Base-by-base conservation (phyloP, 1,140 invertebrate genomes). In the Brachionus calyciflorus region DNA sequence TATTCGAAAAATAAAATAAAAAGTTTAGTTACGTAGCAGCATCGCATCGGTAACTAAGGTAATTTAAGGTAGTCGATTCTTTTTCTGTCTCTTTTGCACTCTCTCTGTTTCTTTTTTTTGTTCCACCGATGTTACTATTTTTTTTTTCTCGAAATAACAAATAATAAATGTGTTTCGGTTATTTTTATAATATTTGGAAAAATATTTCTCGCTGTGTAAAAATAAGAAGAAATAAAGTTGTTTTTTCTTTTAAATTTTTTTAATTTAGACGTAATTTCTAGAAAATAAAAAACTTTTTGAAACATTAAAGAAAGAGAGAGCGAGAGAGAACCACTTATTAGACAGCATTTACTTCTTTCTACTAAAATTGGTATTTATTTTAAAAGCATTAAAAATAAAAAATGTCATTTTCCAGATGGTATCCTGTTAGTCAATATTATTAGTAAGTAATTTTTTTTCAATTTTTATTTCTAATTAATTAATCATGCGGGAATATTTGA, bases 401-500 rank as follows among this genome's bases (percentile, higher is more conserved):
- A 41, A 76, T 76, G 73, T 55, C 73, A 9, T 76, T 76, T 48
- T 55, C 73, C 17, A 24, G 73, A 55, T 57, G 33, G 49, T 57
- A 57, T 48, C 73, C 73, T 40, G 51, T 76, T 41, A 48, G 41
- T n/a, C 12, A n/a, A 26, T 55, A 57, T 76, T 30, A 48, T 19
- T 76, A 76, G 73, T 76, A 55, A 76, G 73, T 55, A n/a, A n/a
- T n/a, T n/a, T n/a, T n/a, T n/a, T n/a, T n/a, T n/a, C n/a, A n/a
- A n/a, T n/a, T n/a, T n/a, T n/a, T n/a, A n/a, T n/a, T n/a, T n/a
- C n/a, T n/a, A n/a, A n/a, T n/a, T n/a, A n/a, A n/a, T n/a, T n/a
- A n/a, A n/a, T n/a, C n/a, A n/a, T n/a, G n/a, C n/a, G n/a, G n/a
- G n/a, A n/a, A n/a, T n/a, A n/a, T n/a, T n/a, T n/a, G n/a, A n/a